Conservation (phyloP, 2,888 invertebrate genomes). For the Machimus rusticus region DNA sequence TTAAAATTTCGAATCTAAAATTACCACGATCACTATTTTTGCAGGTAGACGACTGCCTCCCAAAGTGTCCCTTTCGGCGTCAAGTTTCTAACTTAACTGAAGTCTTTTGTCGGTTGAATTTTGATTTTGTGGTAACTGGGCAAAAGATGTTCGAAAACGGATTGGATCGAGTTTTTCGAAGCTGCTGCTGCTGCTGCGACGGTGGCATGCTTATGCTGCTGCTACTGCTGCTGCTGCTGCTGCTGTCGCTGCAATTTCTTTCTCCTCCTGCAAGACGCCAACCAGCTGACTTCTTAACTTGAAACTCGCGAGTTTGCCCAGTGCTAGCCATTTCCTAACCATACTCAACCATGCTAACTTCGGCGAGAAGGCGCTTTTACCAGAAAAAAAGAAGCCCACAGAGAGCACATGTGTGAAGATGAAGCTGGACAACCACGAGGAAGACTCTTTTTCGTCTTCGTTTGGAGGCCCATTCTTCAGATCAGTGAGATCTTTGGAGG, state of each 20-base stretch:
- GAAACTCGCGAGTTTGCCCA: neutral
- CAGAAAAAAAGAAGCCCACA: neutral
- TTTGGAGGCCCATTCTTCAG: neutral
- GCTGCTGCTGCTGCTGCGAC: neutral
- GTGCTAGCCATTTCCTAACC: neutral
- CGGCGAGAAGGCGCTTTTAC: neutral
- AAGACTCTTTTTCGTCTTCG: neutral
- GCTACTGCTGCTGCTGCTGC: neutral
- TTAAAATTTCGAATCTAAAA: neutral
- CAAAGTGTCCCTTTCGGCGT: constrained; percentile 32
- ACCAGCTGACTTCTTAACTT: constrained; percentile 24
- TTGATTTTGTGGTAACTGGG: constrained; percentile 43
- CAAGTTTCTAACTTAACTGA: constrained; percentile 45
- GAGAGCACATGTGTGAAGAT: neutral
- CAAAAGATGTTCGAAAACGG: constrained; percentile 3
- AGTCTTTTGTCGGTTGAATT: constrained; percentile 45
- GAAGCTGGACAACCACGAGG: neutral
- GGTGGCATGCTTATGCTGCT: neutral
- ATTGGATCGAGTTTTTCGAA: constrained; percentile 1
- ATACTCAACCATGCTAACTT: neutral
- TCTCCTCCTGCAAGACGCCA: constrained; percentile 1
- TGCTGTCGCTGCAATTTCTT: constrained; percentile 1
- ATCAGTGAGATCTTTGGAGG: neutral
- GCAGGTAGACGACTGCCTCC: neutral
- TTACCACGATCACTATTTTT: neutral